phyloP scores from a whole-genome alignment of 2,797 vertebrate genomes.

The Ataeniobius toweri region DNA sequence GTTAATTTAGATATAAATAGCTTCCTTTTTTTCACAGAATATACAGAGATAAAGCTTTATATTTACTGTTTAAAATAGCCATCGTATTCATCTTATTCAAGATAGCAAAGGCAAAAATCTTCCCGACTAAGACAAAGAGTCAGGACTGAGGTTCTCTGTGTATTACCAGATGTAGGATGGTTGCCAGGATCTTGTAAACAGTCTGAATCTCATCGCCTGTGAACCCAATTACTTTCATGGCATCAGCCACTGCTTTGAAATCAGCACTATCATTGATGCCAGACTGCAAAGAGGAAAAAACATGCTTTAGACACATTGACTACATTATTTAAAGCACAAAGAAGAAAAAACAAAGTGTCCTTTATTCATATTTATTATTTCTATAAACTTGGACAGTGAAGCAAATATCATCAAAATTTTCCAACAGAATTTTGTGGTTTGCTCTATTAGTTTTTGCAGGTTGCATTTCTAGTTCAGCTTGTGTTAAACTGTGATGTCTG shows the following conservation, averaged over 20 bases:
- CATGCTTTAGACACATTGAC: neutral
- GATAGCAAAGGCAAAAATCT: neutral
- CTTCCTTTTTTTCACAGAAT: too few relatives aligned
- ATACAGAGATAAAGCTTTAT: too few relatives aligned
- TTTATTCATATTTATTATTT: neutral
- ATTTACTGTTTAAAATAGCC: too few relatives aligned
- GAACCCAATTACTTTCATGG: slow-evolving; percentile 98
- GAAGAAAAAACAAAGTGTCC: neutral
- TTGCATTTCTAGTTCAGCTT: slow-evolving; percentile 7
- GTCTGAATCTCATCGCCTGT: slow-evolving; percentile 94
- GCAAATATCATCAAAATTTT: neutral
- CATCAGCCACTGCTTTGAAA: slow-evolving; percentile 94
- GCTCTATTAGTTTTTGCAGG: neutral
- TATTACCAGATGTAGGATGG: slow-evolving; percentile 94
- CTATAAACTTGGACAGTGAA: neutral
- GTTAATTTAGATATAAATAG: too few relatives aligned
- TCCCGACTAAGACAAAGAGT: neutral
- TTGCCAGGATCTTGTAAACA: slow-evolving; percentile 92
- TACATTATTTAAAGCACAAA: neutral
- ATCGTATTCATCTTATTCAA: too few relatives aligned
- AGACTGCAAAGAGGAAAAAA: slow-evolving; percentile 76
- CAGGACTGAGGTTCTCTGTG: slow-evolving; percentile 6
- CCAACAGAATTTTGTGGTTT: neutral
- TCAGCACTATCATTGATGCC: slow-evolving; percentile 90
- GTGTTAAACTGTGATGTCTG: slow-evolving; percentile 20